Evolutionary conservation across 2,888 invertebrate species (phyloP).

Genomic region (Nudaria mundana): DNA sequence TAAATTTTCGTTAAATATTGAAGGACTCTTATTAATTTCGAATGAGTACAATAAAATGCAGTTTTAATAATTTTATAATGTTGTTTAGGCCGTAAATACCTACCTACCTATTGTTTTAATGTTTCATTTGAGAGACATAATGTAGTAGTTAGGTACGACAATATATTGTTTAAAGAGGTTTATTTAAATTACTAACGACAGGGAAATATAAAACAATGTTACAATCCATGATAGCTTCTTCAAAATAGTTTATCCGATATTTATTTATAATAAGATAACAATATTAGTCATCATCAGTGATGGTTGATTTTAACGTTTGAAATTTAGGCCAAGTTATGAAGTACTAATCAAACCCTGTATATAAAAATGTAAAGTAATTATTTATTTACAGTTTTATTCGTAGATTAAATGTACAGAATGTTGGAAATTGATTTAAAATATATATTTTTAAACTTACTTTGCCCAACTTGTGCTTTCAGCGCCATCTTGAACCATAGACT

Average conservation of each 20-base stretch:
- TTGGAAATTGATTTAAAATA: conserved; percentile 16
- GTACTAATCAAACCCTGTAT: background rate
- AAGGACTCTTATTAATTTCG: background rate
- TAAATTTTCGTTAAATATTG: too few species aligned
- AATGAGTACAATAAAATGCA: background rate
- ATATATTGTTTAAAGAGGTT: too few species aligned
- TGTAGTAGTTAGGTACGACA: too few species aligned
- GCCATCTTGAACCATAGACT: conserved; percentile 86
- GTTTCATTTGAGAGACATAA: too few species aligned
- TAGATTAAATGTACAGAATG: background rate
- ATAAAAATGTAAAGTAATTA: background rate
- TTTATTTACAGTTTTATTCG: background rate
- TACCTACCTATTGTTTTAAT: too few species aligned
- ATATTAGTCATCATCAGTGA: conserved; percentile 51
- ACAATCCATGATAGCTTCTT: too few species aligned
- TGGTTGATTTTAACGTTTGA: conserved; percentile 16
- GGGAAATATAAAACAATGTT: too few species aligned
- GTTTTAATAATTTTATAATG: background rate
- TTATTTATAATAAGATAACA: too few species aligned
- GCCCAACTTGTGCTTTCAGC: conserved; percentile 92
- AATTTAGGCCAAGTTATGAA: conserved; percentile 4
- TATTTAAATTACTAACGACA: too few species aligned
- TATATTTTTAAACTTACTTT: conserved; percentile 85
- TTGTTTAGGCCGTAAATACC: too few species aligned
- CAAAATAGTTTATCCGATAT: background rate